phyloP scores from a whole-genome alignment of 2,113 vertebrate genomes.

The Saiga tatarica region DNA sequence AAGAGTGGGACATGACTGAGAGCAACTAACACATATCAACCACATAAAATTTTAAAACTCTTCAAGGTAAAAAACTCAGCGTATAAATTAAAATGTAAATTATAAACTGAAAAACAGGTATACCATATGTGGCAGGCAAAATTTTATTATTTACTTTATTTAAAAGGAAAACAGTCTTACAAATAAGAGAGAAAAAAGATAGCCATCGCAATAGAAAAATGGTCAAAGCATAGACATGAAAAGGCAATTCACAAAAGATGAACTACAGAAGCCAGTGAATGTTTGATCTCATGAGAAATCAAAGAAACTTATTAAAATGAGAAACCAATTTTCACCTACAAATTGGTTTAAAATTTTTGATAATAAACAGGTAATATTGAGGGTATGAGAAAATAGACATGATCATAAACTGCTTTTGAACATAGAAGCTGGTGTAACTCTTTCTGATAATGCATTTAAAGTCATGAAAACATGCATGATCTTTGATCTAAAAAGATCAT shows the following conservation, averaged over 20 bases:
- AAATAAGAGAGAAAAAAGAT: constrained; percentile 3
- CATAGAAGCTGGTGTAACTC: constrained; percentile 7
- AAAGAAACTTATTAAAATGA: constrained; percentile 39
- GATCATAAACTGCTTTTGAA: neutral
- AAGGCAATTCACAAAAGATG: constrained; percentile 36
- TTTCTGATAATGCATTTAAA: neutral
- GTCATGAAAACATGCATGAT: neutral
- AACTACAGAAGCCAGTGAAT: neutral
- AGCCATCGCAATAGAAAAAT: neutral
- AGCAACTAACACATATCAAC: neutral
- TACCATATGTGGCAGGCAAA: neutral
- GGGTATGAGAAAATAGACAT: constrained; percentile 17
- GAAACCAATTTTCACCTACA: constrained; percentile 64
- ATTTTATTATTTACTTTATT: neutral
- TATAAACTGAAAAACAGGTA: constrained; percentile 12
- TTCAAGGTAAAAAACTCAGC: constrained; percentile 34
- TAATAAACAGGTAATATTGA: constrained; percentile 38
- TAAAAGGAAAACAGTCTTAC: neutral
- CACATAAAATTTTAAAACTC: neutral
- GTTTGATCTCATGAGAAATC: constrained; percentile 7
- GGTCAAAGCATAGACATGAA: neutral
- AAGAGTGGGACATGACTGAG: neutral
- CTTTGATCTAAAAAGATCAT: constrained; percentile 14
- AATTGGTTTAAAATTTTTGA: constrained; percentile 40
- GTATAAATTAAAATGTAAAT: constrained; percentile 16